Base-by-base conservation (phyloP, 2,888 invertebrate genomes). In the Hybos culiciformis region DNA sequence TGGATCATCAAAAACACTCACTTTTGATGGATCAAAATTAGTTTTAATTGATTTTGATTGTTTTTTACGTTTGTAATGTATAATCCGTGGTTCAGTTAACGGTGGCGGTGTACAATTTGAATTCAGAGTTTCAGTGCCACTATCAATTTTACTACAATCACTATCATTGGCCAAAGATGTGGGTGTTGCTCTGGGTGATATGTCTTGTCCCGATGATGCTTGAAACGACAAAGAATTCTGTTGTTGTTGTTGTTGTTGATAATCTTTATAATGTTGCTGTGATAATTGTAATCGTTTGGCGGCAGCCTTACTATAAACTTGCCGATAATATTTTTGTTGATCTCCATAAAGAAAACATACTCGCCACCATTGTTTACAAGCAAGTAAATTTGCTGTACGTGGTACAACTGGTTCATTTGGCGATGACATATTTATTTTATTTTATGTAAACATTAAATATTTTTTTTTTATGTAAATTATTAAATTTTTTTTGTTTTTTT, bases 361-460 rank as follows among this genome's bases (percentile, higher is more conserved):
- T 66, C 83, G 83, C 86, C 86, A 86, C 86, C 86, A 86, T 71
- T 85, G 83, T 63, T 81, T 81, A 70, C 83, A 83, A 78, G 83
- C 83, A 50, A 83, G 67, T 60, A 83, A 79, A 66, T 82, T 83
- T 48, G 80, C 80, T 31, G 80, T 66, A 55, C 66, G 65, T 59
- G 66, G 65, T 56, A 66, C 60, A 55, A 61, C 58, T 8, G 36
- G 36, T 36, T 36, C 63, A 53, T 53, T 53, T 51, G 55, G 52
- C 49, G 55, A 52, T 53, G 58, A 54, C 60, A 63, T 56, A 56
- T 50, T 61, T 53, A 57, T 61, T 54, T 55, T 53, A 59, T 61
- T 52, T 58, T 46, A 36, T 33, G 17, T 23, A 4, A 43, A 24
- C 11, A 29, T 43, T 47, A 47, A 42, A 50, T 50, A 46, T 44